Conservation (phyloP, 1,140 invertebrate genomes). For the Zaprionus africanus region DNA sequence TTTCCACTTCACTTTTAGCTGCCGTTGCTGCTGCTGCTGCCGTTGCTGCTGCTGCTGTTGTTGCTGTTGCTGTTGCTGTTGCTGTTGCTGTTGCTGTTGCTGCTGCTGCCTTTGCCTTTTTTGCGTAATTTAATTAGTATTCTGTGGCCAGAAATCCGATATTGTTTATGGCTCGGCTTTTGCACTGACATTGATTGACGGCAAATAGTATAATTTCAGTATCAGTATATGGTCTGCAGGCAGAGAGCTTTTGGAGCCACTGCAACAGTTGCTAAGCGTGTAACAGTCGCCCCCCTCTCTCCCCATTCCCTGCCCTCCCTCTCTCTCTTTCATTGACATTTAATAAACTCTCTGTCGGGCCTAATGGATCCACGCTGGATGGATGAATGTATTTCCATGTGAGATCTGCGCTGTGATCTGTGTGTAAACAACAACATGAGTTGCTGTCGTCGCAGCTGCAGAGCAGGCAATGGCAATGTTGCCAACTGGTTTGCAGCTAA, state of each 20-base stretch:
- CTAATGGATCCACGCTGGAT: not conserved
- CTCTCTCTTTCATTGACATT: not conserved
- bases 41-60: slow-evolving; percentile 10
- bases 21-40: slow-evolving; percentile 2
- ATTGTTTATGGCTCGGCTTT: slow-evolving; percentile 80
- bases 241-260: not conserved
- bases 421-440: slow-evolving; percentile 29
- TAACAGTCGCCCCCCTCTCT: too few species aligned
- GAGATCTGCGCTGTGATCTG: not conserved
- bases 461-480: slow-evolving; percentile 13
- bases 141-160: slow-evolving; percentile 81
- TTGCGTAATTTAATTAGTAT: slow-evolving; percentile 83
- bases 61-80: slow-evolving; percentile 25
- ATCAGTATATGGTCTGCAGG: slow-evolving; percentile 24
- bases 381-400: not conserved
- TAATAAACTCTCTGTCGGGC: not conserved
- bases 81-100: slow-evolving; percentile 22
- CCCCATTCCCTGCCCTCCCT: not conserved
- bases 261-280: not conserved
- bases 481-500: slow-evolving; percentile 27
- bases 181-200: slow-evolving; percentile 82
- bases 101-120: slow-evolving; percentile 49
- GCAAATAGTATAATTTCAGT: slow-evolving; percentile 66
- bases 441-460: slow-evolving; percentile 47
- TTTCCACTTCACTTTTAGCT: slow-evolving; percentile 52